These are phyloP conservation scores for Protaetia brevitarsis DNA, from an alignment of 1,140 invertebrate species.

Conservation along the genomic window DNA sequence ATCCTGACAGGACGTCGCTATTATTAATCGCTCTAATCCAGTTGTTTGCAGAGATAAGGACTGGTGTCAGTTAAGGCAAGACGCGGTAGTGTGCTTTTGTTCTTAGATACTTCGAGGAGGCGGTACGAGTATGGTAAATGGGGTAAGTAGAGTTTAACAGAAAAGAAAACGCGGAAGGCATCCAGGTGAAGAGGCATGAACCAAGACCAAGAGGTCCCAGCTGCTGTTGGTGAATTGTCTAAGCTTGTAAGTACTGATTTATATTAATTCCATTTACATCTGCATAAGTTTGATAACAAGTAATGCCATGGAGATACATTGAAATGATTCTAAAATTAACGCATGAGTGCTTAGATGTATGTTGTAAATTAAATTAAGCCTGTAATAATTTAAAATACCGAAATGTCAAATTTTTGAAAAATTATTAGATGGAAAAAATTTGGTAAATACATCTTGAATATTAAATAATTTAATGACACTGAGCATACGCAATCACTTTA, in stretches of 20 bases:
- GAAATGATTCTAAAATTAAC: no score
- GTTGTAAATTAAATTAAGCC: no score
- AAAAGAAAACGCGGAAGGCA: neutral
- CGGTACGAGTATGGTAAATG: neutral
- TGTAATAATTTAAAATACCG: no score
- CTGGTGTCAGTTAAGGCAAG: neutral
- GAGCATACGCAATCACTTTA: no score
- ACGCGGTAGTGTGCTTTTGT: neutral
- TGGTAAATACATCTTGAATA: no score
- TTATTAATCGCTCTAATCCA: neutral
- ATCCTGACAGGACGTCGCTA: conserved; percentile 1
- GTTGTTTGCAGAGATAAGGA: neutral
- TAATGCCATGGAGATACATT: no score
- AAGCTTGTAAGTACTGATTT: conserved; percentile 44
- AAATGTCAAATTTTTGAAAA: no score
- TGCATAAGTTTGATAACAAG: no score
- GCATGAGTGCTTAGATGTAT: no score
- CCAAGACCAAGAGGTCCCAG: conserved; percentile 46
- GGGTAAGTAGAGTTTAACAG: neutral
- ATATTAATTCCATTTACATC: no score
- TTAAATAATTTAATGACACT: no score
- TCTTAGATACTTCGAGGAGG: neutral
- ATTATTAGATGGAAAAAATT: no score
- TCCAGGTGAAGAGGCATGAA: conserved; percentile 36
- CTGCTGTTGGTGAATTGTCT: conserved; percentile 36